Base-by-base conservation (phyloP, 2,888 invertebrate species). In the Mechanitis mazaeus region DNA sequence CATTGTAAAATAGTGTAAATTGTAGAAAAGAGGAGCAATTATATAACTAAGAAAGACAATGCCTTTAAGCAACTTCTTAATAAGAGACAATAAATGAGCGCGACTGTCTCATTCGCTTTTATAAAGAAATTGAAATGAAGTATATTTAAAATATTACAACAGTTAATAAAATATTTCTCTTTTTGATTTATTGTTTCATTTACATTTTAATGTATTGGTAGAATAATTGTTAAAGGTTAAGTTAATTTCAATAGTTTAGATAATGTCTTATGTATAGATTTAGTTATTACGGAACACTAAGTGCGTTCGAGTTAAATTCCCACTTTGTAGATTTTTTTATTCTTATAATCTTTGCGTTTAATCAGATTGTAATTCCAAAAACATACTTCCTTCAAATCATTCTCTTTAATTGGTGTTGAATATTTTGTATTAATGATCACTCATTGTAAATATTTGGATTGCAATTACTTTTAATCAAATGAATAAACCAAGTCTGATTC, bases 41-140 rank as follows among this genome's bases (percentile, higher is more conserved):
- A 73, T 68, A 73, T 74, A 74, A 75, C 77, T 77, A 83, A 84
- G 81, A 83, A 76, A 79, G 76, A 72, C 71, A 74, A 71, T 81
- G 84, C 81, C 87, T 80, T 75, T 73, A 75, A 83, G 87, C 85
- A 74, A 60, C 73, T 77, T 79, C 77, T 80, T 78, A 80, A 80
- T 76, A 72, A 68, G 72, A 68, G 68, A 63, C 70, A 67, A 62
- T 59, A 62, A 63, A 68, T 65, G 71, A 69, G 64, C 69, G 68
- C 59, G 55, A 55, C 57, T 62, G 61, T 63, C 59, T 54, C 59
- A 64, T 61, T 7, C 4, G 6, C 68, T 65, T 70, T 72, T 69
- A 68, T 69, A 68, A 61, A 46, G 57, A 59, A 58, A 57, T 64
- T 61, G 63, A 67, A 68, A 62, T 66, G 68, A 71, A 69, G 68